These are phyloP conservation scores for Ellobium chinense DNA, from an alignment of 2,888 invertebrate genomes.

Conservation along the genomic window DNA sequence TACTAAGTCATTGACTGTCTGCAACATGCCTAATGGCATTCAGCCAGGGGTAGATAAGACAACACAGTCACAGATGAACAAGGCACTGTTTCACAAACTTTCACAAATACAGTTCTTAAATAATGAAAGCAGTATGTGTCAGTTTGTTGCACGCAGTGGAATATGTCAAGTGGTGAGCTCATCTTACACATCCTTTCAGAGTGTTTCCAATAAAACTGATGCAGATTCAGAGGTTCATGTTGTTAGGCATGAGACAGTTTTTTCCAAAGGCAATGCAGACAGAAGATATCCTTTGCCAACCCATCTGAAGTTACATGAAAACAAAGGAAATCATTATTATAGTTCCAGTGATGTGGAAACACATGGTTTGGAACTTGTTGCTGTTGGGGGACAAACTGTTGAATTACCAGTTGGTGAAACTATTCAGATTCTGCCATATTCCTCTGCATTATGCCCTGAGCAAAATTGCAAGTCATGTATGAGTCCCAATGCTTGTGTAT, in stretches of 20 bases:
- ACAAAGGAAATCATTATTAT: no score
- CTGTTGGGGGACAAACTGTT: neutral
- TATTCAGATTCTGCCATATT: neutral
- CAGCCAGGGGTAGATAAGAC: no score
- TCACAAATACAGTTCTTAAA: neutral
- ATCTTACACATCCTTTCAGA: no score
- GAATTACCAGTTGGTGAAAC: neutral
- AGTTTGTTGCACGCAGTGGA: neutral
- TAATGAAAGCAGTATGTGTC: neutral
- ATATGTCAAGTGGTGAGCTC: neutral
- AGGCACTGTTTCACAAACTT: neutral
- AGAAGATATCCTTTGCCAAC: no score
- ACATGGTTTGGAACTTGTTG: neutral
- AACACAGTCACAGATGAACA: no score
- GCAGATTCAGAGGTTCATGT: no score
- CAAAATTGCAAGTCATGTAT: neutral
- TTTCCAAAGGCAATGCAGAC: no score
- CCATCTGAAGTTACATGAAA: no score
- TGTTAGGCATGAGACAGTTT: no score
- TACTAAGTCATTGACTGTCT: neutral
- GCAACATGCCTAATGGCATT: no score
- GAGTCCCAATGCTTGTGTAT: neutral
- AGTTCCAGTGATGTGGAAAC: neutral
- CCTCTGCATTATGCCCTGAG: neutral
- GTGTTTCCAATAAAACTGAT: no score